A percentile compares a stretch with the other conserved stretches of the same genome.
Conservation (phyloP, 1,140 invertebrate genomes). For the Anastatus disparis region DNA sequence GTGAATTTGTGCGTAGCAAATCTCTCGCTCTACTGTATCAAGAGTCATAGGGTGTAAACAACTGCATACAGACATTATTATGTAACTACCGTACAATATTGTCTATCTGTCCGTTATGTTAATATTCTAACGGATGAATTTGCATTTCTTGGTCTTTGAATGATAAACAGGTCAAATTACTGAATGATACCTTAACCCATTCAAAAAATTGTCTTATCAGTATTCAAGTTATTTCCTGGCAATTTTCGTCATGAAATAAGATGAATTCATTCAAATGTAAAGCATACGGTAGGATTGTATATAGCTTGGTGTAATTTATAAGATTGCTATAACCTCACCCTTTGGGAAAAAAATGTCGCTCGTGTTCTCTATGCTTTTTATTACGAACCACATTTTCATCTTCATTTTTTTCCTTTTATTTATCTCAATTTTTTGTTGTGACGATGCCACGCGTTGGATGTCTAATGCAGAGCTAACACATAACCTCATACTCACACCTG, state of each 20-base stretch:
- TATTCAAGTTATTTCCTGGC: background rate
- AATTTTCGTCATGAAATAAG: background rate
- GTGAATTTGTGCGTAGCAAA: background rate
- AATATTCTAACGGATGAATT: too few species aligned
- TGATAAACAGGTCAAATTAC: too few species aligned
- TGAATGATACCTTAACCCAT: too few species aligned
- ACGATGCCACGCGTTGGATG: background rate
- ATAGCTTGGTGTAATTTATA: background rate
- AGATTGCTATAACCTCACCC: background rate
- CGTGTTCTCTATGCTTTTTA: background rate
- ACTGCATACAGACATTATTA: background rate
- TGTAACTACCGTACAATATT: too few species aligned
- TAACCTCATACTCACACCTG: constrained; percentile 11
- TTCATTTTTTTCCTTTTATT: constrained; percentile 2
- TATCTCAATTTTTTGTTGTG: background rate
- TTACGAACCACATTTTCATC: too few species aligned
- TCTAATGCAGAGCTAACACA: background rate
- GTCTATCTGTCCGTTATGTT: too few species aligned
- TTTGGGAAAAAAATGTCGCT: background rate
- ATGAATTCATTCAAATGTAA: background rate
- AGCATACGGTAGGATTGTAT: background rate
- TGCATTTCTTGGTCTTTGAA: too few species aligned
- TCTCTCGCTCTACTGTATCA: background rate
- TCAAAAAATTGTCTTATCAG: background rate
- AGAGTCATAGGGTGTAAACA: background rate